phyloP scores from a whole-genome alignment of 2,797 vertebrate genomes.

The Pseudochirops cupreus region DNA sequence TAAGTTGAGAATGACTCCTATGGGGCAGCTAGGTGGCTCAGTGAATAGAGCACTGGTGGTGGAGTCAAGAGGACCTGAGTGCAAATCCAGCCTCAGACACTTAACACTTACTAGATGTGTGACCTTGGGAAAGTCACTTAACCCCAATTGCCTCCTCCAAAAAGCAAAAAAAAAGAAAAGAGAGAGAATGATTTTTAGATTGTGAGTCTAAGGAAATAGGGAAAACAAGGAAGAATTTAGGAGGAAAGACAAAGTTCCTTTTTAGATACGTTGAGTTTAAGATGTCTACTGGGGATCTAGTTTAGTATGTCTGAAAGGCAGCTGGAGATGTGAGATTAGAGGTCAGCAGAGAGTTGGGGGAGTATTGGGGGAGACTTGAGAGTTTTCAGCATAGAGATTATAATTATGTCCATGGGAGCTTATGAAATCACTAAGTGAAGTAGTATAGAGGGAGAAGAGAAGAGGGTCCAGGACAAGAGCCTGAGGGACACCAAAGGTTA shows the following conservation, averaged over 20 bases:
- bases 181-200: too few species aligned
- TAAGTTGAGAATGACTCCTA: too few species aligned
- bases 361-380: neutral
- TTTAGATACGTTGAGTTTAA: neutral
- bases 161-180: too few species aligned
- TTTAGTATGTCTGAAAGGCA: neutral
- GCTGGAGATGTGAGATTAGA: too few species aligned
- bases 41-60: too few species aligned
- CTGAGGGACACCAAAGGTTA: neutral
- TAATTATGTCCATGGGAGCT: neutral
- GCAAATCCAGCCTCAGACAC: too few species aligned
- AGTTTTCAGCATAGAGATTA: neutral
- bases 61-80: too few species aligned
- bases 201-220: neutral
- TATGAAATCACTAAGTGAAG: neutral
- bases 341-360: neutral
- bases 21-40: too few species aligned
- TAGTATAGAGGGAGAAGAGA: neutral
- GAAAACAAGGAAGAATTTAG: neutral
- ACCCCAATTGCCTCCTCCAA: too few species aligned
- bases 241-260: neutral
- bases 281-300: neutral
- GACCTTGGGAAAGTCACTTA: too few species aligned
- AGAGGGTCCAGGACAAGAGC: neutral
- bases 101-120: too few species aligned